Base-by-base conservation (phyloP, 2,888 invertebrate species). In the Lutraria lutraria region DNA sequence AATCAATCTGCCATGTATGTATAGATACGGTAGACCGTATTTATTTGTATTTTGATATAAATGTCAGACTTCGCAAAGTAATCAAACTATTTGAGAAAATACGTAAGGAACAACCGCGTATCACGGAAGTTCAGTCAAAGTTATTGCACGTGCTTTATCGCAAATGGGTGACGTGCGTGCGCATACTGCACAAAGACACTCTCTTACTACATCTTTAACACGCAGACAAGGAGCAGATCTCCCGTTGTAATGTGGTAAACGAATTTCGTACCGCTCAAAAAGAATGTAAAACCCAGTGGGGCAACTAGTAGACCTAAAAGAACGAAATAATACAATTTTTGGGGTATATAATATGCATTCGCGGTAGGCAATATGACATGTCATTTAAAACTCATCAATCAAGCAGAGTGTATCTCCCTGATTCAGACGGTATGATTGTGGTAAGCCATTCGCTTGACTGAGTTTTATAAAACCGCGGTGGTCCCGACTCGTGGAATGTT, bases 311-410 rank as follows among this genome's bases (percentile, higher is more conserved):
- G 31, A 76, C 15, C 34, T n/a, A 19, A 76, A 76, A 76, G 31
- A 31, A 76, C 19, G 15, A 76, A 34, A 76, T 76, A 76, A 76
- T 34, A 76, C 76, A 76, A 31, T n/a, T 16, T 16, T 76, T 76
- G 29, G 86, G 89, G 84, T 79, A 68, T 88, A 85, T 54, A 80
- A 88, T 86, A 86, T 88, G 88, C 89, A 86, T 68, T 53, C 88
- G 80, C 82, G 91, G 91, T 91, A 89, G 89, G 91, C 91, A 91
- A 83, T 68, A 81, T 88, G 91, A 88, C 88, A 84, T 82, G 88
- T 87, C 91, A 91, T 91, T 89, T 89, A 89, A 91, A 91, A 87
- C 53, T 13, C 86, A 91, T 91, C 86, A 81, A 89, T 91, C 91
- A 91, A 83, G 0, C 54, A 25, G 54, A 52, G 72, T 76, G 63